Evolutionary conservation across 2,113 vertebrate genomes (phyloP), one percentile per base, ranked within the genome.

Genomic region (Phoxinus phoxinus): DNA sequence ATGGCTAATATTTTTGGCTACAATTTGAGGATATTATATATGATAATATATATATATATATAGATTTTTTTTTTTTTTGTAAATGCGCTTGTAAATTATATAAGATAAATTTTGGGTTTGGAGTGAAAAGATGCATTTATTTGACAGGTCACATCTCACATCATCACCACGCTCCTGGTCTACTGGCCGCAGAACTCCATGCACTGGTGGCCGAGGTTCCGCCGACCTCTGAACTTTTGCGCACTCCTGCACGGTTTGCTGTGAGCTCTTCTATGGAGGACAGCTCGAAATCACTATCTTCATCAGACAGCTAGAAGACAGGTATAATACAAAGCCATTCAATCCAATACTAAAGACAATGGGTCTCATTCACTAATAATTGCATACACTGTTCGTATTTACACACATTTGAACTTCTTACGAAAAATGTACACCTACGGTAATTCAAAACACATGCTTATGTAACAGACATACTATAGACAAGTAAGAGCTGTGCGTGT

Each of bases 241-340:
- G 91, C 25, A 84, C 82, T 0, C 48, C 69, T 4, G 88, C 85
- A 48, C 90, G 85, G 37, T 87, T 86, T 46, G 89, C 88, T 0
- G 90, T 83, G 23, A 94, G 74, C 76, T 95, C 92, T 83, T 94
- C 91, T 63, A 93, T 90, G 10, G 91, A 94, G 1, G 93, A 94
- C 75, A 91, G 78, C 5, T 93, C 94, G 51, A 88, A 73, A 84
- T 94, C 93, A 11, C 93, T 93, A 8, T 90, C 89, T 35, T 89
- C 90, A 21, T 92, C 94, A 13, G 89, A 90, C 46, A 86, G 53
- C 92, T 93, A 84, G 13, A 61, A 63, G 27, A 81, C 23, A 44
- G 6, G 35, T 41, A 27, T 35, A 44, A 27, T 25, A 80, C n/a
- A 80, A 27, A 53, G 15, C 25, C 30, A n/a, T 71, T 41, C 9